These are phyloP conservation scores for Caenorhabditis angaria DNA, from an alignment of 2,888 invertebrate species.

Conservation along the genomic window DNA sequence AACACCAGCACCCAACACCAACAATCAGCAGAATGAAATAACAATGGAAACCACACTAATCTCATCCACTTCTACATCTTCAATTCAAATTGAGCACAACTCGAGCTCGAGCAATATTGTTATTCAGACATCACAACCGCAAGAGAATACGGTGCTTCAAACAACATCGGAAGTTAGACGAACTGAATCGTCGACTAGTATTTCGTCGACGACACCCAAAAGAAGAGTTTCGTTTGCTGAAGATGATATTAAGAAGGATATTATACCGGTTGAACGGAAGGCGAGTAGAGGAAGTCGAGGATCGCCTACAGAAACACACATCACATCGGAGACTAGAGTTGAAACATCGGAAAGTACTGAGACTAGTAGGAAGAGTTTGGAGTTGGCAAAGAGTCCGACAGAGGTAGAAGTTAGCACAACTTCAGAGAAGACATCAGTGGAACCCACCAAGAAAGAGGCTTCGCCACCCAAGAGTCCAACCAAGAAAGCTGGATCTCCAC, in stretches of 20 bases:
- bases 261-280: constrained; percentile 25
- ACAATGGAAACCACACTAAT: constrained; percentile 33
- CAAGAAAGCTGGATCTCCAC: constrained; percentile 5
- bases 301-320: constrained; percentile 19
- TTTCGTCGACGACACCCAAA: constrained; percentile 10
- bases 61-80: constrained; percentile 26
- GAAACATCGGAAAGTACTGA: constrained; percentile 9
- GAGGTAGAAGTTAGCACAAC: neutral
- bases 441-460: constrained; percentile 16
- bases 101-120: too few relatives aligned
- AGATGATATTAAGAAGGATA: constrained; percentile 25
- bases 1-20: neutral
- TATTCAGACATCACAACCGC: too few relatives aligned
- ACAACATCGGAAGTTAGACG: constrained; percentile 6
- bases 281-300: constrained; percentile 22
- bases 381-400: too few relatives aligned
- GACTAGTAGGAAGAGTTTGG: too few relatives aligned
- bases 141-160: constrained; percentile 20
- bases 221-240: constrained; percentile 42
- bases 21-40: too few relatives aligned
- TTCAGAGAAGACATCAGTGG: neutral
- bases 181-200: neutral
- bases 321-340: neutral
- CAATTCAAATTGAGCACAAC: neutral
- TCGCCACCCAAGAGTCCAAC: constrained; percentile 14